Evolutionary conservation across 2,888 invertebrate species (phyloP).

Genomic region (Athetis lepigone): DNA sequence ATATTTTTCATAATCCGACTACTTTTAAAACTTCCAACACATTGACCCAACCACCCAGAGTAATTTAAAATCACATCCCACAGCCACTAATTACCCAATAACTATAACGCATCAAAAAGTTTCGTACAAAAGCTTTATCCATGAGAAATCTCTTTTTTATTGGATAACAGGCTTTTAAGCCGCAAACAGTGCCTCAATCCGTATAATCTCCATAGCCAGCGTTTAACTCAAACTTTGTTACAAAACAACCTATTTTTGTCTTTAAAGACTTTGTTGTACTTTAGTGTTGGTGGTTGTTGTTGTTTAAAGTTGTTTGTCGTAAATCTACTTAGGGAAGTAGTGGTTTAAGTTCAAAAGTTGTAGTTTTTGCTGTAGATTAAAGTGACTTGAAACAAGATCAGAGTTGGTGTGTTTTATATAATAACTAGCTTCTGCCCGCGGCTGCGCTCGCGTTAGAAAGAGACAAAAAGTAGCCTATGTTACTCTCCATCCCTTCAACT

Average conservation of each 20-base stretch:
- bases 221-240: constrained; percentile 51
- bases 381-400: too few relatives aligned
- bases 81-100: constrained; percentile 27
- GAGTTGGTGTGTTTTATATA: too few relatives aligned
- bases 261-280: constrained; percentile 39
- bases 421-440: too few relatives aligned
- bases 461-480: too few relatives aligned
- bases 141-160: constrained; percentile 48
- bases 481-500: too few relatives aligned
- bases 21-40: too few relatives aligned
- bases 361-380: too few relatives aligned
- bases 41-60: too few relatives aligned
- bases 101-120: constrained; percentile 36
- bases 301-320: neutral
- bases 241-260: constrained; percentile 56
- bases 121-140: constrained; percentile 21
- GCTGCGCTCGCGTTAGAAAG: too few relatives aligned
- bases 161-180: constrained; percentile 54
- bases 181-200: constrained; percentile 37
- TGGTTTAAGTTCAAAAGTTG: neutral
- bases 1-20: too few relatives aligned
- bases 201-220: constrained; percentile 50
- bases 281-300: constrained; percentile 15
- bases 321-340: constrained; percentile 14
- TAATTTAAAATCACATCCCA: neutral